These are phyloP conservation scores for Bombus turneri DNA, from an alignment of 1,140 invertebrate species.

Conservation along the genomic window DNA sequence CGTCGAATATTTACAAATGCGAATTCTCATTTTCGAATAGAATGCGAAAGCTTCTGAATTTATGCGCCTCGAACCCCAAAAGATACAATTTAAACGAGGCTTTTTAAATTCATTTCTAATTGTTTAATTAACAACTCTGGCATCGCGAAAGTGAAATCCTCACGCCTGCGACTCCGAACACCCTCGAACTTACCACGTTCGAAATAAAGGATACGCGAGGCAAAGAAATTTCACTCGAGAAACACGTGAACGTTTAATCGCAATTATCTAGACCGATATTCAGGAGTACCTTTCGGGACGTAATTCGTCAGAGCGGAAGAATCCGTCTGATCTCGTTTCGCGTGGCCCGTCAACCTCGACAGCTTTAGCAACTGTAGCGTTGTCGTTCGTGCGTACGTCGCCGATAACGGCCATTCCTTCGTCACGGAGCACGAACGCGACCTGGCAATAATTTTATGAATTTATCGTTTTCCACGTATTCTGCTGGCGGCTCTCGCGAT, in stretches of 20 bases:
- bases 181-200: not conserved
- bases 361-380: slow-evolving; percentile 50
- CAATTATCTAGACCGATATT: not conserved
- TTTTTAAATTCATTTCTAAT: too few species aligned
- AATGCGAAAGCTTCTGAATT: too few species aligned
- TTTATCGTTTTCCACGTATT: slow-evolving; percentile 34
- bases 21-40: too few species aligned
- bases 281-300: not conserved
- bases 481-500: not conserved
- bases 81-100: too few species aligned
- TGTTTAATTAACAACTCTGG: too few species aligned
- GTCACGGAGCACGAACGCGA: slow-evolving; percentile 19
- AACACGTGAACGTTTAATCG: slow-evolving; percentile 4
- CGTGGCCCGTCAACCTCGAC: not conserved
- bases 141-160: too few species aligned
- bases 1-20: too few species aligned
- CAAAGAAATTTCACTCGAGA: not conserved
- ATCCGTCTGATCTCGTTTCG: slow-evolving; percentile 23
- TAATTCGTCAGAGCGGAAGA: slow-evolving; percentile 15
- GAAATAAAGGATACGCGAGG: not conserved
- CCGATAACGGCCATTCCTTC: slow-evolving; percentile 17
- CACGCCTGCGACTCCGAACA: not conserved
- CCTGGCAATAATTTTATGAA: slow-evolving; percentile 38
- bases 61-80: too few species aligned
- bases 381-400: slow-evolving; percentile 36